Evolutionary conservation across 2,113 vertebrate species (phyloP), one percentile per base, ranked within the genome.

Genomic region (Neogobius melanostomus): DNA sequence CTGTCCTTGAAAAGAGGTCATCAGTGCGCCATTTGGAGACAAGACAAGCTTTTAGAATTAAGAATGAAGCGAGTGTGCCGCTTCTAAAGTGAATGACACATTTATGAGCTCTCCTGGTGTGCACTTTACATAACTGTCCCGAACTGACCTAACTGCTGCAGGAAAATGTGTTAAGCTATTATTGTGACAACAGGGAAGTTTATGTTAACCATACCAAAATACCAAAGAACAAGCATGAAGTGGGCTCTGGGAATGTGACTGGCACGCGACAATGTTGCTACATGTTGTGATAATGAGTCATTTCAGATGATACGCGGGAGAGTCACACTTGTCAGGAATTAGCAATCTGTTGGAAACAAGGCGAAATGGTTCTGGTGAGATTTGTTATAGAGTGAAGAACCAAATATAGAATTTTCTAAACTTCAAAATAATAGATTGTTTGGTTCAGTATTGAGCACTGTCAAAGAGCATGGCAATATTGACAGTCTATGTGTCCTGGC

Each of bases 1-100:
- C 86, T 76, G 85, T 87, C 83, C 84, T 87, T 85, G 82, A 69
- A 77, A 72, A 17, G 82, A 91, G 85, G 88, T 90, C 70, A 57
- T 64, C 6, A 16, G 71, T 84, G 80, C 69, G 83, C 79, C 36
- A 84, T 83, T 88, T 85, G 51, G 75, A 17, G 82, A 70, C 80
- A 54, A n/a, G 15, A 59, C 53, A 43, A 59, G 59, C 28, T 59
- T 78, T 77, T 56, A 64, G 66, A 85, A 67, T 65, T 43, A 69
- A 54, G 17, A 68, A 15, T 43, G 12, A 45, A 52, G 3, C 12
- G 53, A 16, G 5, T 14, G 45, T 47, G 28, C 50, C 36, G 67
- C 61, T 64, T 65, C 54, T 47, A 68, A 68, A 10, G 36, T 68
- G 17, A 50, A 72, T 65, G 45, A 78, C 61, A 66, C 14, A 16